Conservation (phyloP, 2,797 vertebrate genomes). For the Poecilia velifera region DNA sequence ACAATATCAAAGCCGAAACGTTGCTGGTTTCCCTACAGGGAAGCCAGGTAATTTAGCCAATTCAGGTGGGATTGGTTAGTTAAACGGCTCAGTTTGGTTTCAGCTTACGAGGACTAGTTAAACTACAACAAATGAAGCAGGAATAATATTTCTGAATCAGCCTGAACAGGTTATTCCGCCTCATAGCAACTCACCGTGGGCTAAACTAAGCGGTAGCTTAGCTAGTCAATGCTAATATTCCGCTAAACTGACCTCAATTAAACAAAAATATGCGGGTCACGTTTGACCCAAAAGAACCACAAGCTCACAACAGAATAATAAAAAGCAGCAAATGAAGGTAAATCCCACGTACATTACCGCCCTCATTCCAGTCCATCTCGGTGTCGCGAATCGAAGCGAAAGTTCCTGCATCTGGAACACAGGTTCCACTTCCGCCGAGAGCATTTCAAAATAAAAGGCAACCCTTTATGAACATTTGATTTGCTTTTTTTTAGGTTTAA, state of each 20-base stretch:
- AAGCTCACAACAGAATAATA: accelerated
- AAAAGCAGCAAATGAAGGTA: neutral
- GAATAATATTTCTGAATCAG: neutral
- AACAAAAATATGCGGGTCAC: too few relatives aligned
- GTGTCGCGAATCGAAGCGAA: slow-evolving; percentile 45
- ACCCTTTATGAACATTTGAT: neutral
- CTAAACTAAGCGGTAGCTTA: slow-evolving; percentile 14
- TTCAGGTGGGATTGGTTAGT: neutral
- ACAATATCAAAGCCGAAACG: neutral
- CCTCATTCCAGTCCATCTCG: slow-evolving; percentile 71
- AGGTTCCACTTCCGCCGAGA: slow-evolving; percentile 16
- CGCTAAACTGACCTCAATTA: neutral
- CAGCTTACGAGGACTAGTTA: slow-evolving; percentile 14
- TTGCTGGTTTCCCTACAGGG: neutral
- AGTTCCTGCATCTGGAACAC: slow-evolving; percentile 38
- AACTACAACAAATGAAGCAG: neutral
- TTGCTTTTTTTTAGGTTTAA: neutral
- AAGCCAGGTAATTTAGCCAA: neutral
- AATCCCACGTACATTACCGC: slow-evolving; percentile 49
- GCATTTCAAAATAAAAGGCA: slow-evolving; percentile 53
- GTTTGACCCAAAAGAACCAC: neutral
- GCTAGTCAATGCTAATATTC: slow-evolving; percentile 27
- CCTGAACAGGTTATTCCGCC: slow-evolving; percentile 29
- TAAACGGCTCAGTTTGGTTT: neutral
- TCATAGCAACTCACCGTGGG: slow-evolving; percentile 15